Percentiles rank a stretch among this genome's conserved stretches.
These are phyloP conservation scores for Drosophila murphyi DNA, from an alignment of 1,140 invertebrate species.

Conservation along the genomic window DNA sequence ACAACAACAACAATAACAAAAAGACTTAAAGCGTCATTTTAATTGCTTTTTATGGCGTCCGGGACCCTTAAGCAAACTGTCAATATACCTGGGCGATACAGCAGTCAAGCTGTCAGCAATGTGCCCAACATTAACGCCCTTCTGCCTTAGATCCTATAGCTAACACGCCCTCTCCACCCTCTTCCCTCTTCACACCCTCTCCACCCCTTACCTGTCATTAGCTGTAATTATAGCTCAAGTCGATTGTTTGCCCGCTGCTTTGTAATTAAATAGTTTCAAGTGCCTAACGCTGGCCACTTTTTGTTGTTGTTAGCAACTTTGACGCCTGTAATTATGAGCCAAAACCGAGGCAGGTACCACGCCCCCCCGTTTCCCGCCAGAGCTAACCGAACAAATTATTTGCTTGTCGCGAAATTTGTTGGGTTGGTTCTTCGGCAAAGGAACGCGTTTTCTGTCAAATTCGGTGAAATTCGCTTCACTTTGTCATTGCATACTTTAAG, in stretches of 20 bases:
- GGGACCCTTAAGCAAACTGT: constrained; percentile 21
- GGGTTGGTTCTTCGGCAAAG: constrained; percentile 14
- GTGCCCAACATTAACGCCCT: constrained; percentile 2
- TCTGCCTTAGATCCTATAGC: neutral
- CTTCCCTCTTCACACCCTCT: neutral
- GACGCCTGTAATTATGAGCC: constrained; percentile 72
- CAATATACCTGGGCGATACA: constrained; percentile 35
- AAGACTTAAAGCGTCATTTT: constrained; percentile 37
- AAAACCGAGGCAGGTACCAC: neutral
- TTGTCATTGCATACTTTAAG: constrained; percentile 35
- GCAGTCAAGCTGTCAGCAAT: constrained; percentile 29
- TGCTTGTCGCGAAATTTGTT: constrained; percentile 27
- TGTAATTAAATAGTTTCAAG: constrained; percentile 82
- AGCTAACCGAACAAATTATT: constrained; percentile 32
- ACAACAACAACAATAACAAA: neutral
- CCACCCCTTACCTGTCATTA: constrained; percentile 46
- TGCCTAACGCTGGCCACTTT: constrained; percentile 67
- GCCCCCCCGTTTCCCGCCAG: constrained; percentile 6
- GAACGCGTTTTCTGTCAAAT: neutral
- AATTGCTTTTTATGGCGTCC: constrained; percentile 46
- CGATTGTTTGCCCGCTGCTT: constrained; percentile 74
- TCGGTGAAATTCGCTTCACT: neutral
- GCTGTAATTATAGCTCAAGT: constrained; percentile 67
- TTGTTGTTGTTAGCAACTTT: constrained; percentile 70
- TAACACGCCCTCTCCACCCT: neutral